Percentiles rank a stretch among this genome's conserved stretches.
Evolutionary conservation across 2,888 invertebrate genomes (phyloP).

Genomic region (Abrostola tripartita): DNA sequence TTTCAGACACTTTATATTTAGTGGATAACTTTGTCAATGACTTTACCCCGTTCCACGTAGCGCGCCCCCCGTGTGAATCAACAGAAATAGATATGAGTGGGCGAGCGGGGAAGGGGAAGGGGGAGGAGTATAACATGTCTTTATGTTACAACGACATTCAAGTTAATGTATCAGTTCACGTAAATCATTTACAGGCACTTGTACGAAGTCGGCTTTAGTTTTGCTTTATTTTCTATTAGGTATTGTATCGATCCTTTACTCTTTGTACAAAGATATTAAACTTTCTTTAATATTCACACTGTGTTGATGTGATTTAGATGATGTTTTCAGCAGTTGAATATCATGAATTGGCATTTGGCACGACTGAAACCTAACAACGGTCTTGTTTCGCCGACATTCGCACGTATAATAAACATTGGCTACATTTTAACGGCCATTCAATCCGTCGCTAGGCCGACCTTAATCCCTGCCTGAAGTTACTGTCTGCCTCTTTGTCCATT

Average conservation of each 20-base stretch:
- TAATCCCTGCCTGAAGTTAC: slow-evolving; percentile 26
- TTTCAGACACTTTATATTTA: slow-evolving; percentile 3
- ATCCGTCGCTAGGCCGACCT: slow-evolving; percentile 29
- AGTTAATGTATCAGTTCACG: not conserved
- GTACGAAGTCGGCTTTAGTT: not conserved
- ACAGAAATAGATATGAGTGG: slow-evolving; percentile 3
- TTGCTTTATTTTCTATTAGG: not conserved
- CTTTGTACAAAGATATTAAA: no score
- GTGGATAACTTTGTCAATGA: slow-evolving; percentile 2
- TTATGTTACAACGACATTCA: slow-evolving; percentile 1
- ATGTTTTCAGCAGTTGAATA: no score
- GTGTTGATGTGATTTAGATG: no score
- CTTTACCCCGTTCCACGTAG: not conserved
- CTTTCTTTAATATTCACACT: no score
- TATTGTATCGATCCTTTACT: no score
- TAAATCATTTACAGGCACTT: slow-evolving; percentile 4
- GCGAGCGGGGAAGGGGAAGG: not conserved
- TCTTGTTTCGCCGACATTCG: not conserved
- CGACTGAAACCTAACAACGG: not conserved
- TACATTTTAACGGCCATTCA: slow-evolving; percentile 8
- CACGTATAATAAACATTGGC: not conserved
- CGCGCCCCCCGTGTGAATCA: not conserved
- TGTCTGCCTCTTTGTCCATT: slow-evolving; percentile 38
- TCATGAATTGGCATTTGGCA: no score
- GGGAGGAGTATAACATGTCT: slow-evolving; percentile 2